A percentile compares a stretch with the other conserved stretches of the same genome.
These are phyloP conservation scores for Tortricodes alternella DNA, from an alignment of 2,888 invertebrate species.

Conservation along the genomic window DNA sequence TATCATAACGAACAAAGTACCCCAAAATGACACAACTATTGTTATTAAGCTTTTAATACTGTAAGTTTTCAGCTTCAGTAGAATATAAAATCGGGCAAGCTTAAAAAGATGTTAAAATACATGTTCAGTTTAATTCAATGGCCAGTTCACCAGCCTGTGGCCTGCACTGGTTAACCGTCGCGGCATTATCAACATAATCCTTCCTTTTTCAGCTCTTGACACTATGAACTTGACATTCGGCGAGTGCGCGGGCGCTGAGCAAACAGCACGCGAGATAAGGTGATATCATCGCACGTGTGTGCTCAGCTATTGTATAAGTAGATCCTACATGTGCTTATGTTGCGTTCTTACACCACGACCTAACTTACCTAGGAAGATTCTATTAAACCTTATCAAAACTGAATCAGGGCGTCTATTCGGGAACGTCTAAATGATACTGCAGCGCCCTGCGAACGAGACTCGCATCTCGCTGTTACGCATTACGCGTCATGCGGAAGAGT, in stretches of 20 bases:
- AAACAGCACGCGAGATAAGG: conserved; percentile 30
- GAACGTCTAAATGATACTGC: neutral
- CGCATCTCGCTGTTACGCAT: no score
- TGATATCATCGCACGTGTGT: conserved; percentile 36
- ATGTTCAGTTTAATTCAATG: neutral
- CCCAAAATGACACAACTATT: no score
- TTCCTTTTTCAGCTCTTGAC: conserved; percentile 55
- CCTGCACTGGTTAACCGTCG: no score
- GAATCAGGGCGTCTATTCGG: neutral
- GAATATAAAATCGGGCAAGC: no score
- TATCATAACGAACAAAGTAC: no score
- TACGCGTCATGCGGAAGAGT: no score
- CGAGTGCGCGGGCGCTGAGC: conserved; percentile 45
- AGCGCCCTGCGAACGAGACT: no score
- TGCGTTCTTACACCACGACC: neutral
- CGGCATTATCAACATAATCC: conserved; percentile 8
- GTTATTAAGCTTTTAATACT: no score
- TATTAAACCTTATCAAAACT: neutral
- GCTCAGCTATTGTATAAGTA: conserved; percentile 32
- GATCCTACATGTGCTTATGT: neutral
- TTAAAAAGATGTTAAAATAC: neutral
- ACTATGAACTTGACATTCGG: conserved; percentile 78
- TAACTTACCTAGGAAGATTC: neutral
- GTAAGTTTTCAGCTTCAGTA: no score
- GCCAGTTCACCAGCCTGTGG: neutral